Conservation (phyloP, 2,888 invertebrate species). For the Spisula subtruncata region DNA sequence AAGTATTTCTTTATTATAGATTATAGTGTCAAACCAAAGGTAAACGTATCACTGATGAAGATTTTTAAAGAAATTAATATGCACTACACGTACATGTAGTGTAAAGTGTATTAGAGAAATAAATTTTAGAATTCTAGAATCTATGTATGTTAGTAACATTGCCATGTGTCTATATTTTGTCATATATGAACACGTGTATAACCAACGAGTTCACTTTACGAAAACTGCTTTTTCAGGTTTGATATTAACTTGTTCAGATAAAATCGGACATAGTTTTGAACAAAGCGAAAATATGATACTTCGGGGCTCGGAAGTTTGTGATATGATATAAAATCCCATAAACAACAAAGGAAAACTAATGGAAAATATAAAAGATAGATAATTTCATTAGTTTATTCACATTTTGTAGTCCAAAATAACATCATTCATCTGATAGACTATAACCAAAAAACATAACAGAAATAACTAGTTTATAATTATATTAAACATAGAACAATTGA, state of each 20-base stretch:
- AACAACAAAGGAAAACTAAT: constrained; percentile 18
- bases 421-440: not conserved
- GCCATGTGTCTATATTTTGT: not conserved
- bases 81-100: too few relatives aligned
- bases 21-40: too few relatives aligned
- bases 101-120: too few relatives aligned
- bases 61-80: too few relatives aligned
- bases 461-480: not conserved
- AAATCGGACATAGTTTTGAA: not conserved
- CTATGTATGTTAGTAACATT: too few relatives aligned
- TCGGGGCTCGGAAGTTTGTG: not conserved
- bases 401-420: not conserved
- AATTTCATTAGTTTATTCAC: not conserved
- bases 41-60: too few relatives aligned
- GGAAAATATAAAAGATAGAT: not conserved
- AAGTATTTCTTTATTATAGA: too few relatives aligned
- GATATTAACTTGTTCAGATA: not conserved
- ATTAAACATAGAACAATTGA: not conserved
- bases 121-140: too few relatives aligned
- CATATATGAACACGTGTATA: not conserved
- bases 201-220: not conserved
- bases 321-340: not conserved
- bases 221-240: not conserved
- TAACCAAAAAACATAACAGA: constrained; percentile 15
- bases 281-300: not conserved